These are phyloP conservation scores for Tiaroga cobitis DNA, from an alignment of 2,797 vertebrate genomes.

Conservation along the genomic window DNA sequence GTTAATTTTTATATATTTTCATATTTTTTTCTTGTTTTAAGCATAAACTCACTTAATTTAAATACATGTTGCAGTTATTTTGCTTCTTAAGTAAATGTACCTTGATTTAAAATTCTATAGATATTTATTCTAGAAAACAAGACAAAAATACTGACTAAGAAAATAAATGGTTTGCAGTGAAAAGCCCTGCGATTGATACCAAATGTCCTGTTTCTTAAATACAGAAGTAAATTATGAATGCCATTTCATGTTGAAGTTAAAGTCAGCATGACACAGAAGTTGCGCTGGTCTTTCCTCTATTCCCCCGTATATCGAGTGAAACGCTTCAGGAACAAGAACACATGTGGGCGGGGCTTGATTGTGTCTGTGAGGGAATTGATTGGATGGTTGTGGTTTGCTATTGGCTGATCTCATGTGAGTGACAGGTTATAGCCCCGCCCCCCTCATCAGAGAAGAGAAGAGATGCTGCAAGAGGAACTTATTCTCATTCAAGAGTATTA, in stretches of 20 bases:
- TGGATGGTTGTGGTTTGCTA: not conserved
- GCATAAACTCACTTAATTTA: not conserved
- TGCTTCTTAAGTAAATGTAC: not conserved
- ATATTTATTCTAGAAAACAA: not conserved
- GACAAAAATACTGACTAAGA: not conserved
- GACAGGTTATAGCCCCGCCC: not conserved
- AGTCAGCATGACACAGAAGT: not conserved
- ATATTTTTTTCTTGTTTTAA: not conserved
- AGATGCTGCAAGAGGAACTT: not conserved
- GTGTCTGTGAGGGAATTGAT: not conserved
- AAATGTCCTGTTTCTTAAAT: not conserved
- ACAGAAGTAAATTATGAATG: not conserved
- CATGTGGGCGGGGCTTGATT: not conserved
- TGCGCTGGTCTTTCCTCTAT: not conserved
- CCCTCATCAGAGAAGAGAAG: not conserved
- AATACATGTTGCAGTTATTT: not conserved
- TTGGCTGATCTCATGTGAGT: not conserved
- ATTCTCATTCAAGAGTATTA: not conserved
- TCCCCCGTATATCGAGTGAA: not conserved
- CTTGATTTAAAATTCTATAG: not conserved
- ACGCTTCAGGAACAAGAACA: not conserved
- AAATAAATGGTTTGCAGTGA: not conserved
- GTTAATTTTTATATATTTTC: not conserved
- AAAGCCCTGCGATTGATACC: not conserved
- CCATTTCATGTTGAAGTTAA: not conserved